Percentiles rank a stretch among this genome's conserved stretches.
Evolutionary conservation across 2,113 vertebrate genomes (phyloP).

Genomic region (Prunella fulvescens): DNA sequence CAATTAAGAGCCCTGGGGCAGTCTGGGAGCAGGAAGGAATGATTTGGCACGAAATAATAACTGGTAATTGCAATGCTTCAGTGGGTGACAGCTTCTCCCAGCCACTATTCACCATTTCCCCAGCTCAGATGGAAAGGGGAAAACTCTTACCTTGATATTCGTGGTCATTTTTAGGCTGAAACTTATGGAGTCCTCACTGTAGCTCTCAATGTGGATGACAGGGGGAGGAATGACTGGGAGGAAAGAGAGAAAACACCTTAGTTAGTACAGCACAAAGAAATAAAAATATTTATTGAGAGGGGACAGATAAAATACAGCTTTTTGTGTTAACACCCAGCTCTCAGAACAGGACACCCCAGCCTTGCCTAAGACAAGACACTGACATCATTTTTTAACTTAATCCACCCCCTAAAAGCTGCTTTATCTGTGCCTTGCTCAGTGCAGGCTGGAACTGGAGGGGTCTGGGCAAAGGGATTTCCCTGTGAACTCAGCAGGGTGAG

Average conservation of each 20-base stretch:
- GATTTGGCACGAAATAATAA: not conserved
- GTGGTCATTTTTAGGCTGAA: constrained; percentile 82
- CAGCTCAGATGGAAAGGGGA: not conserved
- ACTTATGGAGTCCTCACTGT: constrained; percentile 76
- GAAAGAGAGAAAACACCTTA: not conserved
- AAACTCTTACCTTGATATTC: constrained; percentile 74
- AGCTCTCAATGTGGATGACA: constrained; percentile 77
- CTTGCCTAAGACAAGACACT: not conserved
- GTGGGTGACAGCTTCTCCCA: not conserved
- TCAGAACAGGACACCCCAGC: not conserved
- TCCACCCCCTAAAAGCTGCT: not conserved
- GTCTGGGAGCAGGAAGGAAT: not conserved
- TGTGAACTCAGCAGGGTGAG: not conserved
- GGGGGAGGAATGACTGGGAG: constrained; percentile 85
- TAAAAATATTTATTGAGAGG: not conserved
- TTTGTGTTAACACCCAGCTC: not conserved
- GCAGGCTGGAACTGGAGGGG: not conserved
- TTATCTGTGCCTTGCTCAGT: not conserved
- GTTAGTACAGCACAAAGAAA: not conserved
- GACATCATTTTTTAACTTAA: not conserved
- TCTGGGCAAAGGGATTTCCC: not conserved
- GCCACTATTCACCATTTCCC: not conserved
- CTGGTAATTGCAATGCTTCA: not conserved
- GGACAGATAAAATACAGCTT: not conserved
- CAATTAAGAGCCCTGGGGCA: not conserved